Base-by-base conservation (phyloP, 37 sponge, comb jelly and placozoan species). In the Tethya wilhelma region DNA sequence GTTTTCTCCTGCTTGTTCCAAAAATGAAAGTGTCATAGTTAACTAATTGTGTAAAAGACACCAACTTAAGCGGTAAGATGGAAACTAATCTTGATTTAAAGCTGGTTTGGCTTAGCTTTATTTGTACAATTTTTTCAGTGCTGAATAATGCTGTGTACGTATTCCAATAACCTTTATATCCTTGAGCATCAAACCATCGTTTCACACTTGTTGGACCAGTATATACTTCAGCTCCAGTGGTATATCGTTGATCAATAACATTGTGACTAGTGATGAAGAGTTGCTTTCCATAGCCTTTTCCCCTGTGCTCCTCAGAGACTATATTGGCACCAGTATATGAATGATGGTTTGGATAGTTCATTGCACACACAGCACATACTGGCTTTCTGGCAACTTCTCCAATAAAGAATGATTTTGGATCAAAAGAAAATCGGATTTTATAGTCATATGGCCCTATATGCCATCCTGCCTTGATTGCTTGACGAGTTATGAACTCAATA, bases 81-180 rank as follows among this genome's bases (percentile, higher is more conserved):
- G n/a, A n/a, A n/a, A n/a, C n/a, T n/a, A n/a, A n/a, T n/a, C n/a
- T n/a, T n/a, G n/a, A n/a, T n/a, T n/a, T n/a, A n/a, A n/a, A n/a
- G n/a, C n/a, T n/a, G n/a, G n/a, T n/a, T n/a, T n/a, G n/a, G n/a
- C n/a, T n/a, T n/a, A n/a, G n/a, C n/a, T n/a, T n/a, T 7, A 60
- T n/a, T n/a, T 60, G 6, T n/a, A 26, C 63, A 26, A n/a, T 60
- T n/a, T n/a, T 60, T 8, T 60, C 63, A 8, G 22, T 17, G 22
- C 28, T n/a, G 28, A 60, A n/a, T 26, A 60, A n/a, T 12, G 63
- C 63, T n/a, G 22, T 26, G 63, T 60, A 60, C 63, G 63, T 60
- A n/a, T 60, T n/a, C 63, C 63, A 60, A 8, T n/a, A 60, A n/a
- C 7, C 22, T 60, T 60, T n/a, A 60, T n/a, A 60, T 60, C 63